Conservation (phyloP, 2,797 vertebrate species). For the Lithobates pipiens region DNA sequence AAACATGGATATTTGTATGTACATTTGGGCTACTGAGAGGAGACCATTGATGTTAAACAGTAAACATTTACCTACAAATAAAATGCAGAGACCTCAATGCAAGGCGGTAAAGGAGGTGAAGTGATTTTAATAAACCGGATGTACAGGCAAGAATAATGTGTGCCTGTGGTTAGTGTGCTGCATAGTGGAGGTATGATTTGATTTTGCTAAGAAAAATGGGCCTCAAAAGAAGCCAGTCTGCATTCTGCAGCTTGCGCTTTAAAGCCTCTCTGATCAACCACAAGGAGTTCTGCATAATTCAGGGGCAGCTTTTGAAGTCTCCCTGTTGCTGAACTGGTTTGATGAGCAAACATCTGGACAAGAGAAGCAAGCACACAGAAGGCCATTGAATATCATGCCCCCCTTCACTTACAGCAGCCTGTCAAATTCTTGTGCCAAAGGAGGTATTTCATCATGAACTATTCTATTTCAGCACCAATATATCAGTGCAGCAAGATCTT, state of each 20-base stretch:
- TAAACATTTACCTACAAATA: no score
- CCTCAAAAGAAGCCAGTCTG: slow-evolving; percentile 31
- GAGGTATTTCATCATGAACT: not conserved
- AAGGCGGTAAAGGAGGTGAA: not conserved
- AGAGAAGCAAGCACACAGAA: not conserved
- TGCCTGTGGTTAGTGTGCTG: slow-evolving; percentile 8
- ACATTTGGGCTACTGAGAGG: no score
- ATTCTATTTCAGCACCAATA: not conserved
- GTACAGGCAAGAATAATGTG: not conserved
- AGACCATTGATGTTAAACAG: no score
- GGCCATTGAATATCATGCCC: not conserved
- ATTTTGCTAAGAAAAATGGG: slow-evolving; percentile 25
- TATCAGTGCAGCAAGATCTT: no score
- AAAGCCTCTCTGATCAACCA: slow-evolving; percentile 38
- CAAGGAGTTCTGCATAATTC: slow-evolving; percentile 42
- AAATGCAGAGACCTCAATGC: not conserved
- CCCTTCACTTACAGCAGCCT: not conserved
- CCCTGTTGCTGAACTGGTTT: not conserved
- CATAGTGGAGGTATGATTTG: not conserved
- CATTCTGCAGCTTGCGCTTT: slow-evolving; percentile 24
- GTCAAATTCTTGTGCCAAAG: not conserved
- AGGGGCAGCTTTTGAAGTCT: slow-evolving; percentile 21
- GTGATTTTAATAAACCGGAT: not conserved
- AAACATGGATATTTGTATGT: no score
- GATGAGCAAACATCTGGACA: slow-evolving; percentile 31